Conservation (phyloP, 2,113 vertebrate genomes). For the Dipodomys ordii region DNA sequence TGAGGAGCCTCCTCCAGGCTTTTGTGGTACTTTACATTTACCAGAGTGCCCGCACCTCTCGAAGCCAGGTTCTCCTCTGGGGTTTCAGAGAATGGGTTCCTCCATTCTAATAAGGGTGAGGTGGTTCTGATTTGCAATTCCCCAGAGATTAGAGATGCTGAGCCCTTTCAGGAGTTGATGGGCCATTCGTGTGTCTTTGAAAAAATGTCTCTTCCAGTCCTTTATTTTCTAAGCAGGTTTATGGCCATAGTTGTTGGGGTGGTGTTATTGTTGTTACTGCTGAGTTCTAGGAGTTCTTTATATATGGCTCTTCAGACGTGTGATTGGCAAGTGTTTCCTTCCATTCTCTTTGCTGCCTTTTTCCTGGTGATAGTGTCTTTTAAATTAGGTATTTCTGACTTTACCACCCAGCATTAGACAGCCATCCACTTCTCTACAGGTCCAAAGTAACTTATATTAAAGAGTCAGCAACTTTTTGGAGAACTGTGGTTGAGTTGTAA, state of each 20-base stretch:
- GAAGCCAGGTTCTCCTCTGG: neutral
- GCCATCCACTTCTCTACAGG: neutral
- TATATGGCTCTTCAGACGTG: rapidly evolving
- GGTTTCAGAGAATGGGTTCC: neutral
- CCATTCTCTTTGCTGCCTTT: neutral
- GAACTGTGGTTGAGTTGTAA: rapidly evolving
- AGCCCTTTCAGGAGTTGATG: neutral
- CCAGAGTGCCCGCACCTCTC: rapidly evolving
- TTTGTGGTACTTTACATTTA: rapidly evolving
- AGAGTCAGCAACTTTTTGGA: neutral
- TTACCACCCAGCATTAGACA: too few species aligned
- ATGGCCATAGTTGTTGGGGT: neutral
- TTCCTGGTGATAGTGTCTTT: neutral
- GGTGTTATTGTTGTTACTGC: neutral
- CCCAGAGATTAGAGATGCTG: too few species aligned
- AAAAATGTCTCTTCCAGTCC: neutral
- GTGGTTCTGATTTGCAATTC: neutral
- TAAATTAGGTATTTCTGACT: neutral
- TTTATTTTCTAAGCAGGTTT: neutral
- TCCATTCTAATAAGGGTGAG: neutral
- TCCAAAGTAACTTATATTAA: neutral
- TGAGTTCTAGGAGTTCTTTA: neutral
- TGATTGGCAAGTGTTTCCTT: neutral
- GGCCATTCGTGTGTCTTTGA: neutral
- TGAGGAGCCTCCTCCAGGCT: neutral